Evolutionary conservation across 2,113 vertebrate genomes (phyloP).

Genomic region (Coptodon rendalli): DNA sequence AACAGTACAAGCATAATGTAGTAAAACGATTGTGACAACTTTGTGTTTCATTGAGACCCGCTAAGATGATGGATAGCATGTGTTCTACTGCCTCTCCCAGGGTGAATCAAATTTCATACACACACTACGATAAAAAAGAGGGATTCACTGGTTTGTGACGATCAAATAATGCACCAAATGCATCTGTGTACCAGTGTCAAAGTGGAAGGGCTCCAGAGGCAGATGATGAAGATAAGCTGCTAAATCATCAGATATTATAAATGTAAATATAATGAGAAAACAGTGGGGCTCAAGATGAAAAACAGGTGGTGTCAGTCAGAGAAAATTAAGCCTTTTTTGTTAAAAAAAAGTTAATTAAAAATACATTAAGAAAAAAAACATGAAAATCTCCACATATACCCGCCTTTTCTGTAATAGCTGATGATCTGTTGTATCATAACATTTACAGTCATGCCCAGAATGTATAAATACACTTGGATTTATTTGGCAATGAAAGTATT

Average conservation of each 20-base stretch:
- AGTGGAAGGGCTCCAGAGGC: background rate
- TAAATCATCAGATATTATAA: slow-evolving; percentile 26
- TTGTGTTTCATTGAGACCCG: background rate
- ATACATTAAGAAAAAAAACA: background rate
- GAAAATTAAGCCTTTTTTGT: fast-evolving
- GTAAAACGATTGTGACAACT: background rate
- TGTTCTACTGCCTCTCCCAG: background rate
- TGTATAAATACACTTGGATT: background rate
- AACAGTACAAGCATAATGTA: background rate
- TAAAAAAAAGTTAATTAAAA: background rate
- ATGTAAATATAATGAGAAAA: slow-evolving; percentile 35
- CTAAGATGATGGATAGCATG: slow-evolving; percentile 3
- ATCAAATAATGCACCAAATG: slow-evolving; percentile 21
- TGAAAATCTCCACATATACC: background rate
- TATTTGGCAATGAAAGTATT: background rate
- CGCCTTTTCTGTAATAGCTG: background rate
- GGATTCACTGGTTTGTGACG: slow-evolving; percentile 32
- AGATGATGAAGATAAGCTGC: slow-evolving; percentile 7
- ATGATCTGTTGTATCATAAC: background rate
- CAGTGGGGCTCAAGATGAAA: background rate
- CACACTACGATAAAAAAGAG: background rate
- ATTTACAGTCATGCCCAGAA: background rate
- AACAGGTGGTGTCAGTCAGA: slow-evolving; percentile 18
- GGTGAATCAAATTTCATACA: slow-evolving; percentile 15
- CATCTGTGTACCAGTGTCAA: slow-evolving; percentile 5